Conservation (phyloP, 2,888 invertebrate genomes). For the Halictus ligatus region DNA sequence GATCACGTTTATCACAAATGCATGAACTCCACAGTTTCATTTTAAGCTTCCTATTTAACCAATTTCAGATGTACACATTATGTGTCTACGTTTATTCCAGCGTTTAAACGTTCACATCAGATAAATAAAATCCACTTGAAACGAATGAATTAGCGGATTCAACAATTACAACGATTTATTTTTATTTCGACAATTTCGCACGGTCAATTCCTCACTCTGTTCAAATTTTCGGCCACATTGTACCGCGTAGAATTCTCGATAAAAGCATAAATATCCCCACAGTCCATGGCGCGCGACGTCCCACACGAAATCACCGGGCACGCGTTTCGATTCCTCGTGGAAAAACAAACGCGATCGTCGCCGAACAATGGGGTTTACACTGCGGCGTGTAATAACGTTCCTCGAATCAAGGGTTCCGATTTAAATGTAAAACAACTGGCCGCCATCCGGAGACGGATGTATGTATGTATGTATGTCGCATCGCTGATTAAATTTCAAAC, state of each 20-base stretch:
- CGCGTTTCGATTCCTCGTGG: background rate
- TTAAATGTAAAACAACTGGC: slow-evolving; percentile 40
- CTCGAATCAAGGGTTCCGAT: slow-evolving; percentile 26
- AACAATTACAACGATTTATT: background rate
- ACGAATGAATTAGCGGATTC: background rate
- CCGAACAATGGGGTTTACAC: slow-evolving; percentile 5
- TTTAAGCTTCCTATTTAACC: background rate
- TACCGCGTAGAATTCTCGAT: background rate
- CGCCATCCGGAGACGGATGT: background rate
- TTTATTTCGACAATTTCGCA: background rate
- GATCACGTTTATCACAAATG: background rate
- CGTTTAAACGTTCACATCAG: background rate
- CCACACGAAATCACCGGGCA: background rate
- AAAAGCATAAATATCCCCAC: background rate
- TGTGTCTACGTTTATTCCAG: background rate
- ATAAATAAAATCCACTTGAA: background rate
- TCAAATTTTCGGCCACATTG: background rate
- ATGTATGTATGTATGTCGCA: background rate
- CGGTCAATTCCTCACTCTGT: background rate
- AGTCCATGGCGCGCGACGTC: background rate
- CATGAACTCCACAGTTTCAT: background rate
- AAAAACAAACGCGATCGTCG: background rate
- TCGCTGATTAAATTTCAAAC: slow-evolving; percentile 57
- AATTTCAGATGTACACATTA: too few relatives aligned
- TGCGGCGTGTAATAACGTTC: slow-evolving; percentile 16